Evolutionary conservation across 2,797 vertebrate species (phyloP).

Genomic region (Neoniphon sammara): DNA sequence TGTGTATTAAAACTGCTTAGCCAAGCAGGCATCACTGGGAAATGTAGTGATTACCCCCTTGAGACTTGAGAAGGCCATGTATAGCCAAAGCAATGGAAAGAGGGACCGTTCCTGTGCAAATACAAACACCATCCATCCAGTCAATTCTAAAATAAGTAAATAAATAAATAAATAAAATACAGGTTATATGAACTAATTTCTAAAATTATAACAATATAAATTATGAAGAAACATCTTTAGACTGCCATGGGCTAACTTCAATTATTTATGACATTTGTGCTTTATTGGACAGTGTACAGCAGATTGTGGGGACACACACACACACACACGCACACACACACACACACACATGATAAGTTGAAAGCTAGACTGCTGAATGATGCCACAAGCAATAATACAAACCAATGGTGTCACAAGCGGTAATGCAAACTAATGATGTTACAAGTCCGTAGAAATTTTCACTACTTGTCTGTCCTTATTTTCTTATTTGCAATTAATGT

Average conservation of each 20-base stretch:
- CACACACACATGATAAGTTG: not conserved
- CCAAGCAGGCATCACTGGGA: slow-evolving; percentile 85
- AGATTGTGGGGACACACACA: not conserved
- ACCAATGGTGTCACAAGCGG: not conserved
- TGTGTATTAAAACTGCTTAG: slow-evolving; percentile 92
- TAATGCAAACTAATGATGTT: not conserved
- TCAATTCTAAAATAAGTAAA: not conserved
- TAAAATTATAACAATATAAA: not conserved
- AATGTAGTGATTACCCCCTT: slow-evolving; percentile 85
- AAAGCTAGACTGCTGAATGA: not conserved
- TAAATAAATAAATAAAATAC: not conserved
- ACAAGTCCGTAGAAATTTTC: not conserved
- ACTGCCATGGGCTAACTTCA: slow-evolving; percentile 2
- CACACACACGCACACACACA: no score
- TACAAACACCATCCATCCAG: slow-evolving; percentile 9
- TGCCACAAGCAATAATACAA: no score
- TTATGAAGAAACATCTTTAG: slow-evolving; percentile 12
- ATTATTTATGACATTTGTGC: slow-evolving; percentile 20
- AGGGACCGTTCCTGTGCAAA: slow-evolving; percentile 40
- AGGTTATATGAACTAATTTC: slow-evolving; percentile 2
- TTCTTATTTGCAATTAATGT: slow-evolving; percentile 1
- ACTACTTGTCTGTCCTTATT: not conserved
- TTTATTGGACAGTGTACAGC: not conserved
- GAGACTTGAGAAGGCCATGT: slow-evolving; percentile 71
- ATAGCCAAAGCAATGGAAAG: slow-evolving; percentile 64